phyloP scores from a whole-genome alignment of 2,113 vertebrate species.

The Stictonetta naevosa region DNA sequence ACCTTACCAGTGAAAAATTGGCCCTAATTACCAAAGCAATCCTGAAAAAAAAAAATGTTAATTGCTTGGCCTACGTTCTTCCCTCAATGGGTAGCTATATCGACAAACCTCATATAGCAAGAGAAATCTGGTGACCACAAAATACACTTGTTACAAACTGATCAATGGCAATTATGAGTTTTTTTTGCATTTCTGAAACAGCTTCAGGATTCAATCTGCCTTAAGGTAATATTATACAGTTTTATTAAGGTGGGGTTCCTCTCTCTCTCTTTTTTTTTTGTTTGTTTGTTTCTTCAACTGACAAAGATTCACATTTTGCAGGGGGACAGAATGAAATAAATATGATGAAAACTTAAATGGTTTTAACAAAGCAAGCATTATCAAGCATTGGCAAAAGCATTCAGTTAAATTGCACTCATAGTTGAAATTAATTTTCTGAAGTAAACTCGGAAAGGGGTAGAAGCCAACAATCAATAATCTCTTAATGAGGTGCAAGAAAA shows the following conservation, averaged over 20 bases:
- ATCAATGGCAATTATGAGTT: constrained; percentile 64
- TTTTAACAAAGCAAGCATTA: constrained; percentile 46
- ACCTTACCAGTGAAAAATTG: constrained; percentile 44
- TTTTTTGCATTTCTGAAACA: constrained; percentile 40
- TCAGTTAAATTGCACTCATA: constrained; percentile 1
- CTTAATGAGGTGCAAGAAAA: constrained; percentile 67
- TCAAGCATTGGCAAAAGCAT: constrained; percentile 15
- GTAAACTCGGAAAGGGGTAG: constrained; percentile 51
- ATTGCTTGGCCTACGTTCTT: constrained; percentile 59
- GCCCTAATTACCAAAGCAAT: constrained; percentile 57
- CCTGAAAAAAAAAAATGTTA: constrained; percentile 18
- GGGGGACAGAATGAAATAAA: constrained; percentile 4
- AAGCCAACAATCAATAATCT: constrained; percentile 66
- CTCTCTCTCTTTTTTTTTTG: not conserved
- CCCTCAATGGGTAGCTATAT: constrained; percentile 49
- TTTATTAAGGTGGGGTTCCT: not conserved
- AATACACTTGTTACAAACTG: constrained; percentile 38
- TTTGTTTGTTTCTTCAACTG: not conserved
- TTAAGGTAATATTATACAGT: not conserved
- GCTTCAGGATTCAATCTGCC: constrained; percentile 13
- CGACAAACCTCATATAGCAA: constrained; percentile 42
- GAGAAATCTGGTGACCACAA: constrained; percentile 27
- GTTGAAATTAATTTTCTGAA: constrained; percentile 68
- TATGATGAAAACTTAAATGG: not conserved
- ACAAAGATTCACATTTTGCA: not conserved